Base-by-base conservation (phyloP, 2,113 vertebrate species). In the Lipotes vexillifer region DNA sequence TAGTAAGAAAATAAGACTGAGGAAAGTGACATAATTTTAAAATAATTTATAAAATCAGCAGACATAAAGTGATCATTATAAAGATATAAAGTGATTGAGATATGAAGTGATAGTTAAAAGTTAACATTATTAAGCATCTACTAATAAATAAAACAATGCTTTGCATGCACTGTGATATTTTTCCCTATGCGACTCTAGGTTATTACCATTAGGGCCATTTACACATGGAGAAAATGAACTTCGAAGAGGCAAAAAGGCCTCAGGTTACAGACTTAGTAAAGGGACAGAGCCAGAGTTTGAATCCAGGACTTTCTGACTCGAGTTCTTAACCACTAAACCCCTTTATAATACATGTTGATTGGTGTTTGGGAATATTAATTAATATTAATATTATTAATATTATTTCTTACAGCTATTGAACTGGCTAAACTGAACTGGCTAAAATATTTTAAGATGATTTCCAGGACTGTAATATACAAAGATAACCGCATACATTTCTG, bases 61-160 rank as follows among this genome's bases (percentile, higher is more conserved):
- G 41, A 55, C 10, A 69, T 69, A 38, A 61, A 27, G 69, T 71
- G 36, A 72, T 72, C 41, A 12, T 72, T 72, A 72, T 41, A 72
- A 72, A 41, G 12, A 7, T 72, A 25, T 41, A 11, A 41, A 72
- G 69, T 14, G 23, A 72, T 82, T 85, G 49, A 75, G 21, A 27
- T 46, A 38, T 25, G 77, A 61, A 72, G 17, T 72, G 74, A 65
- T 68, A 74, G 11, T 52, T 52, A 66, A 78, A 90, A 57, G 52
- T 96, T 91, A 94, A 65, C 49, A 91, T 77, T 66, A 27, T 95
- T 38, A 92, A 91, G 44, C 33, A 80, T 69, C 85, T 89, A 72
- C 25, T 49, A 86, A 69, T 90, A 86, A 90, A 87, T 71, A 72
- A 75, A 74, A 36, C 41, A 80, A 59, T 46, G 2, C 12, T 85